Percentiles rank a stretch among this genome's conserved stretches.
phyloP scores from a whole-genome alignment of 2,888 invertebrate species.

The Scaptomyza parva region DNA sequence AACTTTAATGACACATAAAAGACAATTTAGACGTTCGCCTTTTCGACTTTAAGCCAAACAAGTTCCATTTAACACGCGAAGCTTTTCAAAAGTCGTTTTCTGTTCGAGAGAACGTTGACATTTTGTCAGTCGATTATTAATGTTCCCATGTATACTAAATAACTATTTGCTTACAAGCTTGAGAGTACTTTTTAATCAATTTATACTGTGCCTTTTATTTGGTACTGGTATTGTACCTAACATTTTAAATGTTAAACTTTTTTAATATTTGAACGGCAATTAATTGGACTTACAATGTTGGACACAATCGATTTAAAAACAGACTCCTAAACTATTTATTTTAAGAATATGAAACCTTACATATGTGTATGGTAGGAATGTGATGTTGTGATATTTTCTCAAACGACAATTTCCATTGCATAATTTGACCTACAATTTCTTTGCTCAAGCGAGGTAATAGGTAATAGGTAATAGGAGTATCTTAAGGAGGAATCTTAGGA shows the following conservation, averaged over 20 bases:
- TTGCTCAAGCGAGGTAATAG: not conserved
- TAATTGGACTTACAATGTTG: not conserved
- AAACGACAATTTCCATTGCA: constrained; percentile 3
- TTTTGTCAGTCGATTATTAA: constrained; percentile 15
- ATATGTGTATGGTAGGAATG: no score
- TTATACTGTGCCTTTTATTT: not conserved
- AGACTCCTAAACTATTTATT: not conserved
- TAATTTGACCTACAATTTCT: constrained; percentile 33
- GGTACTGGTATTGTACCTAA: constrained; percentile 9
- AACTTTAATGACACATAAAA: constrained; percentile 74
- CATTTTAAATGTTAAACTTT: constrained; percentile 1
- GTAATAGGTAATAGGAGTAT: constrained; percentile 2
- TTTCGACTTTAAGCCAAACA: constrained; percentile 61
- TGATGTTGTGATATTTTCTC: not conserved
- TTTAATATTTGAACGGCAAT: not conserved
- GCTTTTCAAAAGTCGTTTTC: constrained; percentile 43
- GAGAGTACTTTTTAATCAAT: constrained; percentile 5
- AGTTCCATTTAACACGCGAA: constrained; percentile 70
- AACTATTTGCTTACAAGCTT: constrained; percentile 6
- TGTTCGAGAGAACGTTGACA: not conserved
- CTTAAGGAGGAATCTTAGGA: constrained; percentile 9
- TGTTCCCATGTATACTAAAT: not conserved
- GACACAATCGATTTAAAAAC: not conserved
- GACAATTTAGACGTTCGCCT: constrained; percentile 49
- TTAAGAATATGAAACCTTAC: not conserved